Base-by-base conservation (phyloP, 1,140 invertebrate genomes). In the Drosophila neocordata region DNA sequence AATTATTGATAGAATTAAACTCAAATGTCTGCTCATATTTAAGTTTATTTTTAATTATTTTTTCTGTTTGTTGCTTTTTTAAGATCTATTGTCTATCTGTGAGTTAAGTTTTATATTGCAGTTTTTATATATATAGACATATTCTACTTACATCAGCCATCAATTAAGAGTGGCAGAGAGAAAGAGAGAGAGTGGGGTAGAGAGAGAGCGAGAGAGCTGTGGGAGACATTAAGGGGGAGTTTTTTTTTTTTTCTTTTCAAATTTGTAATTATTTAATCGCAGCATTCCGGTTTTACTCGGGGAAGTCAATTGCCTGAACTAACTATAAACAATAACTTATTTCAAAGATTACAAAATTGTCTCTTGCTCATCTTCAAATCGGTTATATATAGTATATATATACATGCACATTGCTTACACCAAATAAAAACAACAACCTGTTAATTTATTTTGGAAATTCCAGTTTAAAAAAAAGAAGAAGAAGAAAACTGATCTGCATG, bases 361-460 rank as follows among this genome's bases (percentile, higher is more conserved):
- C 27, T 34, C 53, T 18, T 31, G 20, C 15, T 34, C n/a, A 31
- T 55, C 11, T 31, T 34, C 6, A 55, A 31, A 22, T 15, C 41
- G 41, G 8, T 48, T 48, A 48, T 48, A 18, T 8, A 20, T 20
- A 48, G 7, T 20, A 48, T 20, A 44, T 13, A 44, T 44, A 22
- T n/a, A 38, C 41, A 11, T 12, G 34, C 13, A 57, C 24, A 56
- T 24, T 9, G 1, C 6, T 6, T 31, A 31, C 8, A 20, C 3
- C 8, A 34, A 44, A 38, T 18, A 12, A 22, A 57, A 61, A 60
- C 48, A 67, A 51, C 7, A 18, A 44, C 41, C 41, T 8, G 41
- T 5, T 48, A 44, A 51, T 74, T 74, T 74, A 61, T 74, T 73
- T 34, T 41, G 57, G 56, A 61, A 67, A 9, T 62, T 58, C 18